These are phyloP conservation scores for Melipona bicolor DNA, from an alignment of 2,888 invertebrate species.

Conservation along the genomic window DNA sequence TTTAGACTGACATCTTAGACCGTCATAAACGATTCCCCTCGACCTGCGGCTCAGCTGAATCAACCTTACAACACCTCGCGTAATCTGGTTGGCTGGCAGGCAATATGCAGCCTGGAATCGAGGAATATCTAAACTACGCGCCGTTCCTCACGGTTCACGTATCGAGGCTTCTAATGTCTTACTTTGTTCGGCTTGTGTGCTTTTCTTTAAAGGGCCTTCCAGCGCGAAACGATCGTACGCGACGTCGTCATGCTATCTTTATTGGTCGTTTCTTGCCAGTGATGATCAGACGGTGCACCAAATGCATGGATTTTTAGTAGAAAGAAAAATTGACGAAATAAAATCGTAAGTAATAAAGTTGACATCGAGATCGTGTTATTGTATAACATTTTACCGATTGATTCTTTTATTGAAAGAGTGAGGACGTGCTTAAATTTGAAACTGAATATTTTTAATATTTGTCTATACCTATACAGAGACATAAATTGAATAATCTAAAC, in stretches of 20 bases:
- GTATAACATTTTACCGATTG: neutral
- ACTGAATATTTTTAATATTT: too few relatives aligned
- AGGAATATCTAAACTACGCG: conserved; percentile 70
- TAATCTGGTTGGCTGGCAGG: conserved; percentile 67
- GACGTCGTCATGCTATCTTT: conserved; percentile 30
- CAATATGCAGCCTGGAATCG: conserved; percentile 62
- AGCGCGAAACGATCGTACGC: conserved; percentile 20
- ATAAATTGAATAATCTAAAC: too few relatives aligned
- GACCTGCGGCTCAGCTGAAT: conserved; percentile 66
- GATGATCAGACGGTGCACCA: neutral
- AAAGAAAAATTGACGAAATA: neutral
- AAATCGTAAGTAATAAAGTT: neutral
- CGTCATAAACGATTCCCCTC: conserved; percentile 78
- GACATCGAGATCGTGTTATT: neutral
- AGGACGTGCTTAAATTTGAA: neutral
- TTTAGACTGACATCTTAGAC: conserved; percentile 77
- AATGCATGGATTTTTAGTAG: neutral
- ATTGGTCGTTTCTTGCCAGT: conserved; percentile 3
- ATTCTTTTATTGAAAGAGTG: neutral
- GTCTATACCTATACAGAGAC: too few relatives aligned
- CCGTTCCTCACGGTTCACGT: conserved; percentile 37
- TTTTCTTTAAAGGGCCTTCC: conserved; percentile 17
- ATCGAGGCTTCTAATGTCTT: conserved; percentile 24
- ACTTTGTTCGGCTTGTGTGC: neutral
- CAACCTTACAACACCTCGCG: conserved; percentile 75